Evolutionary conservation across 2,888 invertebrate species (phyloP).

Genomic region (Leptinotarsa peninsularis): DNA sequence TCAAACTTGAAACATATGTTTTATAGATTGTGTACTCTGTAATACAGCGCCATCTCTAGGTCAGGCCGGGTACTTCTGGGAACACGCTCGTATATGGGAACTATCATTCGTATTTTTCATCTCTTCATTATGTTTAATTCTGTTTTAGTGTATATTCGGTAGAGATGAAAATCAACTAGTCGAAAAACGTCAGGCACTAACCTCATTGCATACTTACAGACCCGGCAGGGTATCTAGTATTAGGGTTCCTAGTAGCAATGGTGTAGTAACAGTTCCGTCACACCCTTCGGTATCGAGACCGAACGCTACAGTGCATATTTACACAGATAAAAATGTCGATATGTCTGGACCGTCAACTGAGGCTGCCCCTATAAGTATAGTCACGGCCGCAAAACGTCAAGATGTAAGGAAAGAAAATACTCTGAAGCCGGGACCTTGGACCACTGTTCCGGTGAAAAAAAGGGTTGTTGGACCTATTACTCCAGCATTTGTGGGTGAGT

Average conservation of each 20-base stretch:
- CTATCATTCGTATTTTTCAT: not conserved
- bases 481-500: slow-evolving; percentile 67
- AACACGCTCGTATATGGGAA: too few species aligned
- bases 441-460: slow-evolving; percentile 58
- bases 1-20: too few species aligned
- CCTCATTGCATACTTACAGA: slow-evolving; percentile 78
- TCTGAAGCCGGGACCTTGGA: slow-evolving; percentile 79
- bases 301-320: slow-evolving; percentile 57
- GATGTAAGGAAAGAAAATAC: slow-evolving; percentile 76
- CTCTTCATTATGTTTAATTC: slow-evolving; percentile 20
- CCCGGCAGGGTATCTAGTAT: slow-evolving; percentile 70
- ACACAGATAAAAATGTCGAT: slow-evolving; percentile 59
- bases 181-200: slow-evolving; percentile 82
- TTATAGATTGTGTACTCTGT: too few species aligned
- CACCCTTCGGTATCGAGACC: slow-evolving; percentile 55
- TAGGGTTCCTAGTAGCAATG: slow-evolving; percentile 48
- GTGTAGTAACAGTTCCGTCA: slow-evolving; percentile 49
- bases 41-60: too few species aligned
- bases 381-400: slow-evolving; percentile 70
- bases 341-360: slow-evolving; percentile 59
- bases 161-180: slow-evolving; percentile 68
- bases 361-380: slow-evolving; percentile 67
- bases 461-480: slow-evolving; percentile 30
- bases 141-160: slow-evolving; percentile 73
- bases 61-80: too few species aligned